A percentile compares a stretch with the other conserved stretches of the same genome.
Evolutionary conservation across 2,113 vertebrate genomes (phyloP).

Genomic region (Psephotus haematonotus): DNA sequence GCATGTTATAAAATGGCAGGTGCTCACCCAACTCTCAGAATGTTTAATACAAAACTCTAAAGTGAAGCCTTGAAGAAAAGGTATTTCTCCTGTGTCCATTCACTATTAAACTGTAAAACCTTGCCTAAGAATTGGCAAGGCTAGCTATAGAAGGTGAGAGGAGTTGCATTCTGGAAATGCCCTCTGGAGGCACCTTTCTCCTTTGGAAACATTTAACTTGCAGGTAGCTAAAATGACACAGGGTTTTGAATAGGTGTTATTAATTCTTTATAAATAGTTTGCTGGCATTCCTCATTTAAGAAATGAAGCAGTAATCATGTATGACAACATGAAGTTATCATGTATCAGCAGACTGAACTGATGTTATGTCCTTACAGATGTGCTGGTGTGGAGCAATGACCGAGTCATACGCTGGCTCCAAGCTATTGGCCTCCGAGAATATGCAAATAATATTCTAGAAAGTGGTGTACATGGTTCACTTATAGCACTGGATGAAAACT

Average conservation of each 20-base stretch:
- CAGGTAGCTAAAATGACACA: not conserved
- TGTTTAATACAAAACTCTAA: not conserved
- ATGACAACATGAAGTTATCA: not conserved
- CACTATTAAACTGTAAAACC: not conserved
- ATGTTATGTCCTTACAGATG: slow-evolving; percentile 78
- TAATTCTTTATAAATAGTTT: not conserved
- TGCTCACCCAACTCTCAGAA: not conserved
- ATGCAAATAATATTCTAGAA: slow-evolving; percentile 94
- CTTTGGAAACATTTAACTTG: not conserved
- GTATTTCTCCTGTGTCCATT: not conserved
- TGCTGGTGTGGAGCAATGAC: slow-evolving; percentile 97
- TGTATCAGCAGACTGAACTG: not conserved
- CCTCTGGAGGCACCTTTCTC: not conserved
- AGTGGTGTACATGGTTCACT: slow-evolving; percentile 97
- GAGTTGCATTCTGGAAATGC: not conserved
- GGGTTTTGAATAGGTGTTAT: not conserved
- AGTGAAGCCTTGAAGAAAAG: not conserved
- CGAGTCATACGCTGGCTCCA: slow-evolving; percentile 97
- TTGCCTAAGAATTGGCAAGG: not conserved
- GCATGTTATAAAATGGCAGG: not conserved
- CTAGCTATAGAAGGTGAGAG: not conserved
- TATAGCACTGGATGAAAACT: slow-evolving; percentile 95
- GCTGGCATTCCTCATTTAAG: not conserved
- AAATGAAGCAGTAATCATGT: not conserved
- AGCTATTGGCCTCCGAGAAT: slow-evolving; percentile 95